Evolutionary conservation across 2,888 invertebrate species (phyloP), one percentile per base, ranked within the genome.

Genomic region (Epirrhoe tristata): DNA sequence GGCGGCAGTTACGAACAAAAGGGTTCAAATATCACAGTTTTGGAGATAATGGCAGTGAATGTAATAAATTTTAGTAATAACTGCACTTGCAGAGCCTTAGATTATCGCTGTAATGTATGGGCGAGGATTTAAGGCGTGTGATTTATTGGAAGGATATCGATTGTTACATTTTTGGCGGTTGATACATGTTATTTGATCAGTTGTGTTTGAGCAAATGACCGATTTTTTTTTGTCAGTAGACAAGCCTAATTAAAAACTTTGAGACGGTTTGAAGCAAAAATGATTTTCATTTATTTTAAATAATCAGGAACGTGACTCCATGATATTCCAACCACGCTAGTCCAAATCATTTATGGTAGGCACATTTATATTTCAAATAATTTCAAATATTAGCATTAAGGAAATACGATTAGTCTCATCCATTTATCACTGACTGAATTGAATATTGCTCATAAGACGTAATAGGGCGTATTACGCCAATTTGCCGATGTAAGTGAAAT

Each of bases 21-120:
- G 92, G 92, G 88, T 92, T 87, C 88, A 89, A 88, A 91, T 89
- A 91, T 93, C 91, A 93, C 93, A 92, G 90, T 86, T 92, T 91
- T 88, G 77, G 82, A 84, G 87, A 90, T 92, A 92, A 91, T 91
- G 84, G 81, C 85, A 80, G 80, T 75, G 76, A 83, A 80, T 78
- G 81, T 84, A 84, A 90, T 93, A 93, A 93, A 93, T 93, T 87
- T 87, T 75, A 81, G 83, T 93, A 91, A 92, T 92, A 91, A 91
- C 89, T 87, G 92, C 90, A 92, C 87, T 91, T 87, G 89, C 83
- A 79, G 83, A 84, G 83, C 84, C 82, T 85, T 77, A 86, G 86
- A 84, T 88, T 87, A 88, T 89, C 87, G 80, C 79, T 79, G 74
- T 86, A 88, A 89, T 88, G 80, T 81, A 81, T 82, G 82, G 86